Base-by-base conservation (phyloP, 23 tunicate genomes). In the Corella eumyota region DNA sequence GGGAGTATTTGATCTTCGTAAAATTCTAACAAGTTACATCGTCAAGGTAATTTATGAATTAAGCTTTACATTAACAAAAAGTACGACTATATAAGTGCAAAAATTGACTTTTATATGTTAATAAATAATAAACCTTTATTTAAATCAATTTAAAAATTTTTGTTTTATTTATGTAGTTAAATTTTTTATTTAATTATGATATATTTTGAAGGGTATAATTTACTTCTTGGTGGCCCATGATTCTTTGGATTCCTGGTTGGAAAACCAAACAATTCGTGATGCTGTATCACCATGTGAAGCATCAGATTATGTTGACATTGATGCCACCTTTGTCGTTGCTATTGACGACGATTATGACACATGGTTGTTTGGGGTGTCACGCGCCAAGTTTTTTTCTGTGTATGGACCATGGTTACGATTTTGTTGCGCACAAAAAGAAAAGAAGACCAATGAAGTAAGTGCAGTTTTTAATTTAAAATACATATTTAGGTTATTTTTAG, bases 301-400 rank as follows among this genome's bases (percentile, higher is more conserved):
- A 47, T 50, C 94, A 3, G 76, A 62, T 27, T 86, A 78, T 52
- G 95, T 53, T 31, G 95, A 86, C 62, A 50, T 59, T n/a, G 86
- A 86, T 59, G 19, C 86, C 7, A 54, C 68, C 30, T 86, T 86
- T 34, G 70, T 71, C 15, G 85, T 53, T 20, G 59, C 95, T 0
- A 72, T 86, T 36, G 90, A 86, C 66, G 95, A 86, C 48, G 95
- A 86, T 60, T 86, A 60, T 60, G 95, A 86, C 60, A 56, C 60
- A 25, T 60, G 60, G 54, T 45, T 72, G 52, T 71, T 68, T 30
- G 95, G 95, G 6, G 65, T 86, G 25, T 63, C 95, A 3, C 72
- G 74, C 25, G 49, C 71, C 21, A 86, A 71, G 24, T 86, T 86
- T 55, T 27, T 44, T 15, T 56, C 61, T 25, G 95, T 86, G 36